Conservation (phyloP, 2,797 vertebrate species). For the Benthosema pterotum region DNA sequence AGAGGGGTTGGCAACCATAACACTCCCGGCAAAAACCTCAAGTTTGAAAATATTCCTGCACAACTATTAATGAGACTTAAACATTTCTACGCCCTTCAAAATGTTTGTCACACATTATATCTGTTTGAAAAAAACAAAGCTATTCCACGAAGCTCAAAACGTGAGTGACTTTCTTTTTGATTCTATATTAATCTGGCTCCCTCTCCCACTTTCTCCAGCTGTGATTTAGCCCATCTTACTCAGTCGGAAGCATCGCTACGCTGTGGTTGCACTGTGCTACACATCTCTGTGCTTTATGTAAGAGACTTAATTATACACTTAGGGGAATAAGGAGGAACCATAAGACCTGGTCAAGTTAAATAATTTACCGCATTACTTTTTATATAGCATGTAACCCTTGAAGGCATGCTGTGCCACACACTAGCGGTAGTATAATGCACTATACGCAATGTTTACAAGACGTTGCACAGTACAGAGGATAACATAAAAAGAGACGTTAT, state of each 20-base stretch:
- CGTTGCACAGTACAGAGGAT: too few species aligned
- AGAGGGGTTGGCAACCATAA: too few species aligned
- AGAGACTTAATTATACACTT: constrained; percentile 2
- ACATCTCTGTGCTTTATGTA: background rate
- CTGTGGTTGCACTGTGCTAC: background rate
- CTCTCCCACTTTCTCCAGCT: background rate
- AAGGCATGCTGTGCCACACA: background rate
- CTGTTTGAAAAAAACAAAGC: too few species aligned
- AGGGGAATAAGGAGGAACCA: background rate
- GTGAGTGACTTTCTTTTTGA: too few species aligned
- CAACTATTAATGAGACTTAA: too few species aligned
- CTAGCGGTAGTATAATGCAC: background rate
- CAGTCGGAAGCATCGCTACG: background rate
- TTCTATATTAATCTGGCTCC: background rate
- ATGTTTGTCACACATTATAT: too few species aligned
- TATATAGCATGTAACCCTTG: background rate
- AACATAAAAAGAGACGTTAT: too few species aligned
- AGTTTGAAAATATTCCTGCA: too few species aligned
- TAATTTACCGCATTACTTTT: constrained; percentile 1
- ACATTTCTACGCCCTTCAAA: too few species aligned
- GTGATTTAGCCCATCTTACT: background rate
- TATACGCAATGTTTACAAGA: background rate
- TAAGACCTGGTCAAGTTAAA: background rate
- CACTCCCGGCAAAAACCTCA: too few species aligned
- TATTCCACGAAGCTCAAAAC: too few species aligned